Evolutionary conservation across 2,888 invertebrate genomes (phyloP).

Genomic region (Choristoneura rosaceana): DNA sequence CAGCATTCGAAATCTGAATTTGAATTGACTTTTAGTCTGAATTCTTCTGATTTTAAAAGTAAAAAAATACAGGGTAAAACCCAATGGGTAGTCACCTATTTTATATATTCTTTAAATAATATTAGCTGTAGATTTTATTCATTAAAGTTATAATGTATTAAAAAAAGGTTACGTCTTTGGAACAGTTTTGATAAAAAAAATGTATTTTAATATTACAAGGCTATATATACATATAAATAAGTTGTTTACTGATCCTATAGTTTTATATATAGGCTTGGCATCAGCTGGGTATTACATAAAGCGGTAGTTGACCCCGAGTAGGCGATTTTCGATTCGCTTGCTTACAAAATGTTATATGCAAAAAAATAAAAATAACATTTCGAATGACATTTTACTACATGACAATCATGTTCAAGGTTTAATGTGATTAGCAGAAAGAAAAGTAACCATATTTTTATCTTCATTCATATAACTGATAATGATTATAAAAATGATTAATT

Average conservation of each 20-base stretch:
- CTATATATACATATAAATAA: constrained; percentile 43
- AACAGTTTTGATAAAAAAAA: not conserved
- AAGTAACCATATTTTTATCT: not conserved
- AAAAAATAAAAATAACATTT: too few relatives aligned
- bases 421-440: not conserved
- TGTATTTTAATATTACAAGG: constrained; percentile 23
- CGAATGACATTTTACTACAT: not conserved
- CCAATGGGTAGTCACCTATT: not conserved
- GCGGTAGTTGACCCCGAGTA: constrained; percentile 41
- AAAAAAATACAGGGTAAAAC: constrained; percentile 21
- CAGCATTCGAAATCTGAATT: constrained; percentile 51
- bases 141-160: too few relatives aligned
- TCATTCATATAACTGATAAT: not conserved
- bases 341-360: too few relatives aligned
- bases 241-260: constrained; percentile 49
- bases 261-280: constrained; percentile 53
- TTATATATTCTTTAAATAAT: not conserved
- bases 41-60: not conserved
- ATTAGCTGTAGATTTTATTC: not conserved
- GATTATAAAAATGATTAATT: not conserved
- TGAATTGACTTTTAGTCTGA: constrained; percentile 24
- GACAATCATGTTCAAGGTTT: not conserved
- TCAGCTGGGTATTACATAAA: constrained; percentile 47
- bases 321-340: constrained; percentile 41
- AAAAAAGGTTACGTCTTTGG: too few relatives aligned